A percentile compares a stretch with the other conserved stretches of the same genome.
Evolutionary conservation across 2,888 invertebrate genomes (phyloP).

Genomic region (Chalcosyrphus nemorum): DNA sequence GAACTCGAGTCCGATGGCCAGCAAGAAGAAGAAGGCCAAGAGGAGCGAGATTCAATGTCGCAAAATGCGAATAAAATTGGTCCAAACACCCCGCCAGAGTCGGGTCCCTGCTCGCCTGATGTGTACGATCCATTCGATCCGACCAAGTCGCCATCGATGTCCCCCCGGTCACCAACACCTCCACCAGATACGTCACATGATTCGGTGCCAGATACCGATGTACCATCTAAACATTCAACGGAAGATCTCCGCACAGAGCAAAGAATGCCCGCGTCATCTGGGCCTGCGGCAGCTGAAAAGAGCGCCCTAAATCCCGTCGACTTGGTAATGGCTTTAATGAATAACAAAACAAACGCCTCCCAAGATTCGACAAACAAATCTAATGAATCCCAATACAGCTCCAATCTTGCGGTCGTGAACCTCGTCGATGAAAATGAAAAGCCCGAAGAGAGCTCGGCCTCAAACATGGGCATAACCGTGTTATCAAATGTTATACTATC

Average conservation of each 20-base stretch:
- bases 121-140: slow-evolving; percentile 96
- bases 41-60: slow-evolving; percentile 67
- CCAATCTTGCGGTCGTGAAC: slow-evolving; percentile 73
- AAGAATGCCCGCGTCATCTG: slow-evolving; percentile 38
- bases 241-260: slow-evolving; percentile 64
- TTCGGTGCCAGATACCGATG: slow-evolving; percentile 44
- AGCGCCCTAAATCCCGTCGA: slow-evolving; percentile 84
- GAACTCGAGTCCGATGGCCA: slow-evolving; percentile 57
- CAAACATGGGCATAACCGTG: slow-evolving; percentile 77
- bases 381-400: slow-evolving; percentile 77
- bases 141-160: slow-evolving; percentile 86
- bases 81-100: slow-evolving; percentile 88
- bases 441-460: slow-evolving; percentile 74
- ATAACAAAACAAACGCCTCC: slow-evolving; percentile 77
- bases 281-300: slow-evolving; percentile 41
- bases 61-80: slow-evolving; percentile 84
- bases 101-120: slow-evolving; percentile 89
- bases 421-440: slow-evolving; percentile 74
- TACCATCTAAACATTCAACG: slow-evolving; percentile 67
- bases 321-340: slow-evolving; percentile 84
- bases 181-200: slow-evolving; percentile 68
- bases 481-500: slow-evolving; percentile 80
- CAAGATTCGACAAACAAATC: slow-evolving; percentile 77
- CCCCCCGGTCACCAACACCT: slow-evolving; percentile 80
- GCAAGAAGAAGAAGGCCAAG: slow-evolving; percentile 34